phyloP scores from a whole-genome alignment of 1,140 invertebrate species.

The Lepidurus packardi region DNA sequence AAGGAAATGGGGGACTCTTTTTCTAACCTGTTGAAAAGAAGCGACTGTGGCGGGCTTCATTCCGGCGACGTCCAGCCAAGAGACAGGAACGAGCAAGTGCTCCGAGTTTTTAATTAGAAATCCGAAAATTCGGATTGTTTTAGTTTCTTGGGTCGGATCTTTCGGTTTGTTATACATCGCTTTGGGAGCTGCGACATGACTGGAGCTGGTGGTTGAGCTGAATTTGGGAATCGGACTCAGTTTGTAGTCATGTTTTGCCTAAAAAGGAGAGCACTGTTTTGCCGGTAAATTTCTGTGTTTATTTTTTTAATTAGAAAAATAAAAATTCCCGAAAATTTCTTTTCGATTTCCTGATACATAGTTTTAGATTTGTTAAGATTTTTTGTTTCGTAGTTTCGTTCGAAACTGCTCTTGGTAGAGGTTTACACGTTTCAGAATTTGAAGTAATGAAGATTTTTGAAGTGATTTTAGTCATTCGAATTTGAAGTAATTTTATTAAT shows the following conservation, averaged over 20 bases:
- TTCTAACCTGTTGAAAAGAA: conserved; percentile 22
- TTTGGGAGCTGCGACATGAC: neutral
- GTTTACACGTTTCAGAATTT: no score
- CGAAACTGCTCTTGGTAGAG: no score
- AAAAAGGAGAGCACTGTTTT: neutral
- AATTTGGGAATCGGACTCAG: conserved; percentile 3
- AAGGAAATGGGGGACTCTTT: conserved; percentile 1
- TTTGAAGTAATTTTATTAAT: no score
- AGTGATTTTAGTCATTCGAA: no score
- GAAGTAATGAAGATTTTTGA: no score
- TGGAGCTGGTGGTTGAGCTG: neutral
- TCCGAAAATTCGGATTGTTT: neutral
- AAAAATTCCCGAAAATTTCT: no score
- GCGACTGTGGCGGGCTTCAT: neutral
- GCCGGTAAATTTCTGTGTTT: conserved; percentile 6
- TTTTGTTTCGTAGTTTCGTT: no score
- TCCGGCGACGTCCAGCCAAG: neutral
- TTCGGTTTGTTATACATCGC: neutral
- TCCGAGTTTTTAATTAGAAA: neutral
- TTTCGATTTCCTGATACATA: no score
- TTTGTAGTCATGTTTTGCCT: conserved; percentile 7
- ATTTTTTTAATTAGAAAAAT: no score
- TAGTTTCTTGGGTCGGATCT: neutral
- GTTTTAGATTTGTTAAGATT: no score
- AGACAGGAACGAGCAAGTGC: neutral